These are phyloP conservation scores for Avahi laniger DNA, from an alignment of 2,797 vertebrate species.

Conservation along the genomic window DNA sequence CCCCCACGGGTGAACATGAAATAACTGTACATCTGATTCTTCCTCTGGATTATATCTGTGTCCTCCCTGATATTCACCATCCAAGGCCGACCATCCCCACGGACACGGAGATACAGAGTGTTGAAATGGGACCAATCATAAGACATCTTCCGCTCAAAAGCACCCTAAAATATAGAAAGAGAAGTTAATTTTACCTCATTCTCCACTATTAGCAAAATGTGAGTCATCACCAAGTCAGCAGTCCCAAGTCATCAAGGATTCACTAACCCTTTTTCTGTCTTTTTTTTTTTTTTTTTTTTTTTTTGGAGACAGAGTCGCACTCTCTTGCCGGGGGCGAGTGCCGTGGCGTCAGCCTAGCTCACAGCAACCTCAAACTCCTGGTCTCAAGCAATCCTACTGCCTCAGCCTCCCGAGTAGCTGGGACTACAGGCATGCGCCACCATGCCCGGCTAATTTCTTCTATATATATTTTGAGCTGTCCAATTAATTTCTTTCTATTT, in stretches of 20 bases:
- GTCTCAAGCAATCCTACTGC: too few relatives aligned
- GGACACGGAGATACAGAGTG: constrained; percentile 91
- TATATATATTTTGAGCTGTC: too few relatives aligned
- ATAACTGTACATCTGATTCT: constrained; percentile 94
- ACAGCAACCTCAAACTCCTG: too few relatives aligned
- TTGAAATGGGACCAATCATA: constrained; percentile 94
- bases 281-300: too few relatives aligned
- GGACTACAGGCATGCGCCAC: too few relatives aligned
- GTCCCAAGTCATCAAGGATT: not conserved
- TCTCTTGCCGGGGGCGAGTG: too few relatives aligned
- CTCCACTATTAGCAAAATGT: not conserved
- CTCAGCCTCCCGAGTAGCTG: too few relatives aligned
- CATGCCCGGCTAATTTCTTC: too few relatives aligned
- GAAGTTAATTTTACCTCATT: constrained; percentile 12
- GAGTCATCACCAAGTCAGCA: not conserved
- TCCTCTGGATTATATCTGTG: constrained; percentile 89
- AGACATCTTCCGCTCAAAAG: constrained; percentile 90
- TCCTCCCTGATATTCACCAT: constrained; percentile 93
- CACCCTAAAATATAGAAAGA: constrained; percentile 82
- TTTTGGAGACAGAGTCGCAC: too few relatives aligned
- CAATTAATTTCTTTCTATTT: too few relatives aligned
- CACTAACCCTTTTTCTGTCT: too few relatives aligned
- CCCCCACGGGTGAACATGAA: constrained; percentile 96
- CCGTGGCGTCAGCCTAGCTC: too few relatives aligned
- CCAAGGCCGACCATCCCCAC: constrained; percentile 97